Conservation (phyloP, 2,113 vertebrate species). For the Phoxinus phoxinus region DNA sequence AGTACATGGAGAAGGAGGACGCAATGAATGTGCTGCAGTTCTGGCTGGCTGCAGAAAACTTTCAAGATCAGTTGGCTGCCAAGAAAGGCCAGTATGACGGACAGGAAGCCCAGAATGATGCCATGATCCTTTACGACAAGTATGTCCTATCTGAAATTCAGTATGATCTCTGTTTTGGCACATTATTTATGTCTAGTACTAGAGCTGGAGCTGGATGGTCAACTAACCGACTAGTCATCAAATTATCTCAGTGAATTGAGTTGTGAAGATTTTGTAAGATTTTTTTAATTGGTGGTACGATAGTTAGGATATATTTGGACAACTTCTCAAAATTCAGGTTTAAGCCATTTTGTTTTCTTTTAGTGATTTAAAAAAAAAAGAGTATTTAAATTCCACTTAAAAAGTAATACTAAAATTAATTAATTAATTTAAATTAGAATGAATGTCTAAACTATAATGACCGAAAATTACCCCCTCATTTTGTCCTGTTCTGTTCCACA, state of each 20-base stretch:
- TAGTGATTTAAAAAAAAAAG: too few relatives aligned
- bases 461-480: background rate
- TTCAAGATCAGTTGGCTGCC: slow-evolving; percentile 95
- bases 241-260: background rate
- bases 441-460: background rate
- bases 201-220: background rate
- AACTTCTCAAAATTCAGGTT: background rate
- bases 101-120: slow-evolving; percentile 97
- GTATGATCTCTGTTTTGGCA: background rate
- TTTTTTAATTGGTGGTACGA: background rate
- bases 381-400: too few relatives aligned
- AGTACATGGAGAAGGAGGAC: slow-evolving; percentile 99
- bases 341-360: background rate
- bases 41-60: slow-evolving; percentile 98
- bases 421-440: background rate
- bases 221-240: background rate
- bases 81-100: slow-evolving; percentile 98
- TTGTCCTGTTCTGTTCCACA: too few relatives aligned
- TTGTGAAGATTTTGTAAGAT: background rate
- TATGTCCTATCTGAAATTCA: slow-evolving; percentile 61
- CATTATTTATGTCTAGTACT: background rate
- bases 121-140: slow-evolving; percentile 99
- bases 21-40: slow-evolving; percentile 96
- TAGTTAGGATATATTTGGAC: background rate
- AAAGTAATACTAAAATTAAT: too few relatives aligned